Evolutionary conservation across 2,113 vertebrate genomes (phyloP).

Genomic region (Spilogale gracilis): DNA sequence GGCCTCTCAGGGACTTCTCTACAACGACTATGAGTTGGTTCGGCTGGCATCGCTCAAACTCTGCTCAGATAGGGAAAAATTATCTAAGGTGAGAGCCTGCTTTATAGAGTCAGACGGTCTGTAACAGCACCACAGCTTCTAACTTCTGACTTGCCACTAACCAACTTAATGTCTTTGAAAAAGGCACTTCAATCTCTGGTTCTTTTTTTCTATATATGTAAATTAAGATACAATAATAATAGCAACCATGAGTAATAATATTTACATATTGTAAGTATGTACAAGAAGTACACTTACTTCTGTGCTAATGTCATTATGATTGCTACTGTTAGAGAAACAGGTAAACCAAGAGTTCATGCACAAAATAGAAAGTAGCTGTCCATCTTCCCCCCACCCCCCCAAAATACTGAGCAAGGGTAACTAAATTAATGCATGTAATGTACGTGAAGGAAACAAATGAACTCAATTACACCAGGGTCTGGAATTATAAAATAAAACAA

Average conservation of each 20-base stretch:
- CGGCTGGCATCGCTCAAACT: no score
- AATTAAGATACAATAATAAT: background rate
- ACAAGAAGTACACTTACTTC: background rate
- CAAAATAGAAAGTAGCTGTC: background rate
- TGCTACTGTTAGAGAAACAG: background rate
- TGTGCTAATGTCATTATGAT: background rate
- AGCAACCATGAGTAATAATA: background rate
- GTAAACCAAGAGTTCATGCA: background rate
- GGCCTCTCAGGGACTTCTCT: background rate
- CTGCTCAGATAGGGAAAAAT: background rate
- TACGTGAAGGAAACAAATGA: background rate
- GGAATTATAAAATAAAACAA: background rate
- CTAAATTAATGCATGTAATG: background rate
- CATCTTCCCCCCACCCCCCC: background rate
- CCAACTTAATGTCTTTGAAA: background rate
- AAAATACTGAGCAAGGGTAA: background rate
- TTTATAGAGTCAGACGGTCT: background rate
- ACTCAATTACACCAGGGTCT: background rate
- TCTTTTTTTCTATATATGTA: background rate
- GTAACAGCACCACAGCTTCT: background rate
- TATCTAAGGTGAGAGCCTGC: background rate
- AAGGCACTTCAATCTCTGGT: background rate
- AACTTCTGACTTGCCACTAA: background rate
- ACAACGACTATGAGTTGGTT: fast-evolving
- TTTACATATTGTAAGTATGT: background rate